Evolutionary conservation across 2,888 invertebrate species (phyloP), one percentile per base, ranked within the genome.

Genomic region (Hirtodrosophila duncani): DNA sequence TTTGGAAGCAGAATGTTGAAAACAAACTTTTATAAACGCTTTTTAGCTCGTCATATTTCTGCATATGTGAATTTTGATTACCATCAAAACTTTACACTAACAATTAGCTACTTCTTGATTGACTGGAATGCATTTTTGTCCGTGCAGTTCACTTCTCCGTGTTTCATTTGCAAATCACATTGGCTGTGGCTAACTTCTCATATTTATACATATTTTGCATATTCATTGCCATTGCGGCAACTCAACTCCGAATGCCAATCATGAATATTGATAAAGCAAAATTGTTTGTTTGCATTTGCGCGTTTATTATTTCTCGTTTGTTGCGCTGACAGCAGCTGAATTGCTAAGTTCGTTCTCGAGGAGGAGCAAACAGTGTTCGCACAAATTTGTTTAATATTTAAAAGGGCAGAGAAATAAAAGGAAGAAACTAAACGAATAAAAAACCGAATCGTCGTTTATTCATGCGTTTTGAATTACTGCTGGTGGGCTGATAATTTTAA

Each of bases 231-330:
- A 51, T 49, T 67, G 17, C 9, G 36, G 49, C 49, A 34, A 30
- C 36, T 30, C 27, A 37, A n/a, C n/a, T n/a, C n/a, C n/a, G n/a
- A n/a, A n/a, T n/a, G n/a, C n/a, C n/a, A 48, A 51, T 64, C 77
- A 75, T 72, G 80, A 79, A 72, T 79, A 72, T 72, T 79, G 62
- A 75, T 67, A 67, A 57, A 57, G 62, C 67, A 39, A 55, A 79
- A 79, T 75, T 64, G 65, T 65, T 51, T 61, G 66, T 65, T 62
- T 67, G 67, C 34, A 49, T 50, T 64, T 43, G 52, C 42, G 50
- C 59, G 64, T 60, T 60, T 59, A 63, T 63, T 78, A 59, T 49
- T 53, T 59, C 43, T 20, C 16, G 30, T 9, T 17, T 13, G 50
- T 46, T 55, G 10, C 38, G 27, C 27, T 49, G 58, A 43, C 49